Conservation (phyloP, 2,888 invertebrate species). For the Crematogaster levior region DNA sequence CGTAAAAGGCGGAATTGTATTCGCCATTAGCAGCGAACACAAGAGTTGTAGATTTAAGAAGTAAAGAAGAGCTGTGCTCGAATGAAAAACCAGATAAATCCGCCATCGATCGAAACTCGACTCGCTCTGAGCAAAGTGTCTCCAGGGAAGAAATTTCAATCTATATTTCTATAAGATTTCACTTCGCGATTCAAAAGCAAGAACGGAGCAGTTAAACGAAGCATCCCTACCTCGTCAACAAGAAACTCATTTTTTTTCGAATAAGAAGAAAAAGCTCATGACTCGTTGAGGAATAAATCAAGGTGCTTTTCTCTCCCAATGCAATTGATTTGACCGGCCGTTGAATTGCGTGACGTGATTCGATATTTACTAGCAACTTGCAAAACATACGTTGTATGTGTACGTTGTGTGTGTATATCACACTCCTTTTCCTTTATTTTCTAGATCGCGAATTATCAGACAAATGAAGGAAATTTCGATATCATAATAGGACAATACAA, state of each 20-base stretch:
- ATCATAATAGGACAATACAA: background rate
- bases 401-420: background rate
- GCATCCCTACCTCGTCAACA: background rate
- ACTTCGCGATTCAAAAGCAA: conserved; percentile 23
- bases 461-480: background rate
- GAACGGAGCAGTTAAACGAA: background rate
- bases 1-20: conserved; percentile 34
- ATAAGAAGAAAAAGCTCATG: background rate
- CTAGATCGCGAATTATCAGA: background rate
- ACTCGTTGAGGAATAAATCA: background rate
- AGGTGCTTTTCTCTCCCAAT: background rate
- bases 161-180: conserved; percentile 33
- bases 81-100: conserved; percentile 28
- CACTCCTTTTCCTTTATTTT: background rate
- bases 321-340: background rate
- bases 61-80: conserved; percentile 5
- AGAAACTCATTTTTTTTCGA: background rate
- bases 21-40: background rate
- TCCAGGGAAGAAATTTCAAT: conserved; percentile 4
- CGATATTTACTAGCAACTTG: background rate
- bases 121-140: conserved; percentile 8
- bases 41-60: conserved; percentile 11
- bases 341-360: background rate
- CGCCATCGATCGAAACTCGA: conserved; percentile 17
- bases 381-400: background rate